Evolutionary conservation across 2,888 invertebrate species (phyloP), one percentile per base, ranked within the genome.

Genomic region (Nycteola revayana): DNA sequence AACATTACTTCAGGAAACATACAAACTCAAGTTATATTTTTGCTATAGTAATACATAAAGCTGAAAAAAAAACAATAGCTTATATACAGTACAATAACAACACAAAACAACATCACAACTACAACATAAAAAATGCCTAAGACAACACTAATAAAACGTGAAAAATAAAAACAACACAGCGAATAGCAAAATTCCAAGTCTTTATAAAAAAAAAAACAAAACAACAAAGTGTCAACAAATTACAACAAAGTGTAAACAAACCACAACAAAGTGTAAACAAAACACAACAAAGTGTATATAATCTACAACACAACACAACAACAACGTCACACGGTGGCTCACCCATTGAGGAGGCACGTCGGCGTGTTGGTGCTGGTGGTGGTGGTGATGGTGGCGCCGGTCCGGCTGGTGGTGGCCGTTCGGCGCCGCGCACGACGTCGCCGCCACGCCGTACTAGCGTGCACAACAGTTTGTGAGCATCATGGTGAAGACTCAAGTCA

Each of bases 371-470:
- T 85, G 88, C 55, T 85, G 86, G 27, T 82, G 84, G 7, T 79
- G 76, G 36, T 72, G 80, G 47, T 76, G 78, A 38, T 76, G 79
- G 47, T 82, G 84, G 32, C 85, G 68, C 27, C 85, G 55, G 71
- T 84, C 84, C 14, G 76, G 73, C 68, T 82, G 84, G 66, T 86
- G 88, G 75, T 87, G 87, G 32, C 85, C 85, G 76, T 85, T 83
- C 50, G 81, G 66, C 31, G 85, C 85, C 40, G 86, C 81, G 67
- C 88, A 87, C 66, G 86, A 87, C 51, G 87, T 87, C 71, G 87
- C 87, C 77, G 88, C 87, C 75, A 87, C 87, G 64, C 88, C 88
- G 74, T 88, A 88, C 87, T 87, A 73, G 59, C 9, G 48, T 39
- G 60, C 62, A 66, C 60, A 55, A 57, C 37, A 30, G 29, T 24